Base-by-base conservation (phyloP, 2,797 vertebrate genomes). In the Babyrousa celebensis region DNA sequence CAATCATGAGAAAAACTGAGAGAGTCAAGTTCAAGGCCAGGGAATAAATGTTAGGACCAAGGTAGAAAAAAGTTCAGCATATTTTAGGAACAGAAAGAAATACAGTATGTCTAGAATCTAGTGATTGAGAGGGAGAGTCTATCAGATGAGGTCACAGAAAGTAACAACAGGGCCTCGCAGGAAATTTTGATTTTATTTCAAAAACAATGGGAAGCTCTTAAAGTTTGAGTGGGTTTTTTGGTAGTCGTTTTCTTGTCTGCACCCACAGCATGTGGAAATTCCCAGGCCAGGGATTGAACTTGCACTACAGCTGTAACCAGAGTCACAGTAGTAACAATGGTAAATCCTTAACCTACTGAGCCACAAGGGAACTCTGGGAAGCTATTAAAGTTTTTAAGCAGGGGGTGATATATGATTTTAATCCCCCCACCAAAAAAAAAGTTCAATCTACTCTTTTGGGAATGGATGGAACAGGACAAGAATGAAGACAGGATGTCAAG, bases 111-210 rank as follows among this genome's bases (percentile, higher is more conserved):
- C 80, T 89, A 63, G 32, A 96, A 94, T 25, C 36, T 32, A 85
- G 16, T 65, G 32, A 89, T 75, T 91, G 32, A 88, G 32, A 65
- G 60, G 32, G 32, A 74, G 18, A 95, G 8, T 56, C 83, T 86
- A 56, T 71, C 65, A 88, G 40, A 65, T 67, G 43, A 94, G 56
- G 63, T 86, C 65, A 75, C 43, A 75, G 80, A 83, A 67, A 56
- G 25, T 70, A 74, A 71, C 67, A 95, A 77, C 72, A 96, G 27
- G 23, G n/a, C 12, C 48, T 92, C 84, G 17, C 9, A 77, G 79
- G 40, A 94, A 74, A 72, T 63, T 36, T 56, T 62, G 25, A 72
- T 93, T 92, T 96, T 95, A 77, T 83, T 96, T 89, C 52, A 80
- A 93, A 43, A 85, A 67, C 36, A 78, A 63, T 54, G 5, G 63